Evolutionary conservation across 2,113 vertebrate species (phyloP), one percentile per base, ranked within the genome.

Genomic region (Seriola aureovittata): DNA sequence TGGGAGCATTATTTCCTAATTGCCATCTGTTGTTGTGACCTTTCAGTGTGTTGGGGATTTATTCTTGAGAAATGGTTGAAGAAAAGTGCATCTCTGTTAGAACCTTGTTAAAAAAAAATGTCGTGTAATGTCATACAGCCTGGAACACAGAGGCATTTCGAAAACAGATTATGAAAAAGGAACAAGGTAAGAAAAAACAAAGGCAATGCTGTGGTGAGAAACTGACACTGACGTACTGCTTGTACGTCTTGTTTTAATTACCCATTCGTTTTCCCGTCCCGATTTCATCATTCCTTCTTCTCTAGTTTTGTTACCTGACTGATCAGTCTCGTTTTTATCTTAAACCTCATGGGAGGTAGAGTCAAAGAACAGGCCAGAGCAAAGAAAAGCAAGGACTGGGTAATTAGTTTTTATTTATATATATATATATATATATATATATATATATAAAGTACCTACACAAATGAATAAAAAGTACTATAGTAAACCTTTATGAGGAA

Each of bases 1-100:
- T 75, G 25, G 69, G 7, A 78, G 62, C 36, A 36, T 40, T n/a
- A 64, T 62, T 46, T 58, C 32, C 57, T 78, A 81, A 42, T 71
- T 12, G 0, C 21, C 12, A 21, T 48, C 36, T 71, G 29, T 55
- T 44, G 29, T 68, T 75, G 52, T 50, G 29, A 75, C 19, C 60
- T 62, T 54, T 71, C 16, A 52, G 25, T 2, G 2, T 58, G 13
- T 25, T 3, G 32, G 5, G 44, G 46, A 48, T 68, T 74, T 1
- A 70, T 52, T 44, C 38, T 44, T 69, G 25, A 64, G 46, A 70
- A 46, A 11, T 9, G 1, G 66, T 72, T 25, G 52, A 21, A 34
- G 40, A 55, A 54, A 38, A 23, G 13, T 50, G 12, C 4, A 54
- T 66, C 29, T 68, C 4, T 48, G 13, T 48, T 16, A 16, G 46